Evolutionary conservation across 2,888 invertebrate species (phyloP).

Genomic region (Coenonympha glycerion): DNA sequence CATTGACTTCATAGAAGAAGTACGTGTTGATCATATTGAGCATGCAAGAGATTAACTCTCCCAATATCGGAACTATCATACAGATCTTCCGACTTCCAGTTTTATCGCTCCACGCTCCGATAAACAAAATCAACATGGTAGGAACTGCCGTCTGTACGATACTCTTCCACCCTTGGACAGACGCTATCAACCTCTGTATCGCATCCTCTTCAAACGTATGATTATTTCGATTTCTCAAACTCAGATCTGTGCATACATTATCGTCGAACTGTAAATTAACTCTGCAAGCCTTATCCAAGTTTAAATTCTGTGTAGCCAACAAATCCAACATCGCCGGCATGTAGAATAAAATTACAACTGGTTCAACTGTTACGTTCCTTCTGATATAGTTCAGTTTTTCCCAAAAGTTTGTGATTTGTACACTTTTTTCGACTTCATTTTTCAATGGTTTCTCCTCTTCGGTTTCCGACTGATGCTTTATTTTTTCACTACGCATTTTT

Average conservation of each 20-base stretch:
- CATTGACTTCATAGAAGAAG: slow-evolving; percentile 67
- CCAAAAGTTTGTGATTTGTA: slow-evolving; percentile 50
- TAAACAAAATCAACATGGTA: too few species aligned
- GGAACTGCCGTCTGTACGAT: too few species aligned
- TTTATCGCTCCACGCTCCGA: too few species aligned
- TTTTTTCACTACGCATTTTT: slow-evolving; percentile 22
- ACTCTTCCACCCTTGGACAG: too few species aligned
- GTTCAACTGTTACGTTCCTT: slow-evolving; percentile 80
- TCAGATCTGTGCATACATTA: slow-evolving; percentile 82
- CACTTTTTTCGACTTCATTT: slow-evolving; percentile 39
- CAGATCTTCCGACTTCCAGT: too few species aligned
- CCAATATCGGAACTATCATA: too few species aligned
- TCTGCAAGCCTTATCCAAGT: too few species aligned
- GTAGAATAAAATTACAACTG: slow-evolving; percentile 78
- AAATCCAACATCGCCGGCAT: slow-evolving; percentile 80
- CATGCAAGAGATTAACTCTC: too few species aligned
- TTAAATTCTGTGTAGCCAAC: slow-evolving; percentile 86
- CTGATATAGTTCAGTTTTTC: slow-evolving; percentile 69
- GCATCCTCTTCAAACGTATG: slow-evolving; percentile 80
- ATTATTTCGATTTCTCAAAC: slow-evolving; percentile 80
- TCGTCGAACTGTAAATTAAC: slow-evolving; percentile 84
- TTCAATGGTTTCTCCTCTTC: slow-evolving; percentile 53
- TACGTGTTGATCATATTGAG: too few species aligned
- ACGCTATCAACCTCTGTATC: too few species aligned
- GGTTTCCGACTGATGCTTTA: slow-evolving; percentile 25